Evolutionary conservation across 1,140 invertebrate genomes (phyloP), one percentile per base, ranked within the genome.

Genomic region (Panagrolaimus sp.): DNA sequence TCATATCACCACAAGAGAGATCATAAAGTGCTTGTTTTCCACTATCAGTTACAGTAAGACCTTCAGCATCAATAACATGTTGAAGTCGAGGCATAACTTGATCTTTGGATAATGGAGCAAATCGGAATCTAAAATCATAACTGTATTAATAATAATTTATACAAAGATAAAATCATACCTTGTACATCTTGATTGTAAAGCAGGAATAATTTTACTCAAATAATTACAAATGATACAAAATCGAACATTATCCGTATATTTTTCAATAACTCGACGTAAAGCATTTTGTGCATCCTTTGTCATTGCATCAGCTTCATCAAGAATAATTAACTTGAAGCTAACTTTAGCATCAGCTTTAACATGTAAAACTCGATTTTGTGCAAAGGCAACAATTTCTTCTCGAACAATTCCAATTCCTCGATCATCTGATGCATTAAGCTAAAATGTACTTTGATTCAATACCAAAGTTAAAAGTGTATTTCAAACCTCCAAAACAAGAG

Each of bases 271-370:
- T 92, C 85, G 68, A 88, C 86, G 76, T 70, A 98, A 86, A 43
- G 96, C 95, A 89, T 97, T 98, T 85, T 99, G 96, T 4, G 96
- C 96, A 89, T 98, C 95, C 83, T 93, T 92, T 3, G 96, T 99
- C 96, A 99, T 99, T 1, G 96, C 93, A 88, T 99, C 96, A 10
- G 96, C 96, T 88, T 99, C 96, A 88, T 99, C 96, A 12, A 99
- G 85, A 76, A 99, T 98, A 52, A 99, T 92, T 14, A 99, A 86
- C 84, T 99, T 99, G 74, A 92, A 94, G 4, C 91, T 91, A 66
- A 89, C 89, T 62, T 84, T 70, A 43, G 72, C 10, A 15, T 26
- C 43, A n/a, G 74, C 77, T 73, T 80, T 85, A 85, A 90, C 93
- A 82, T 96, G 96, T 78, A 98, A 92, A 9, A 93, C 94, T 81